Conservation (phyloP, 1,140 invertebrate species). For the Araneus ventricosus region DNA sequence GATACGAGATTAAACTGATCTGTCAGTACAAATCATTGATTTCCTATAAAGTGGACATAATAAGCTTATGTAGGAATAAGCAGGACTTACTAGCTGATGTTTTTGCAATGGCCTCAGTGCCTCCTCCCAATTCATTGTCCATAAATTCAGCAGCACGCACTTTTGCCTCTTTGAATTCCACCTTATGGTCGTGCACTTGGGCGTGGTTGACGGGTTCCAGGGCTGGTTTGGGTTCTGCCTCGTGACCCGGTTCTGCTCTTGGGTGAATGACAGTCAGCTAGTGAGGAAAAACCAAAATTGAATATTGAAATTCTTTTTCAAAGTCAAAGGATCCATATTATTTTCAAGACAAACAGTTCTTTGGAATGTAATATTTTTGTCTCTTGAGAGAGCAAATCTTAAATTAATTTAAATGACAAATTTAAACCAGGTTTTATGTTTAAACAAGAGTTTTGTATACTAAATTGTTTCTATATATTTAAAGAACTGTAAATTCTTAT, state of each 20-base stretch:
- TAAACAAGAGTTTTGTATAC: no score
- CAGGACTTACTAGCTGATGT: conserved; percentile 77
- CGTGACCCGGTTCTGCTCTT: conserved; percentile 74
- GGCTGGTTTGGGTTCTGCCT: conserved; percentile 57
- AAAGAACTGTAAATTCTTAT: no score
- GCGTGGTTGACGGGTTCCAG: conserved; percentile 82
- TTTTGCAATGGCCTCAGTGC: conserved; percentile 76
- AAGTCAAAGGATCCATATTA: no score
- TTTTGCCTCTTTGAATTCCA: conserved; percentile 82
- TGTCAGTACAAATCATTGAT: no score
- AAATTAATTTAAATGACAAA: no score
- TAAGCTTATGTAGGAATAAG: not conserved
- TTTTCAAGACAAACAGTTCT: no score
- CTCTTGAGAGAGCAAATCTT: no score
- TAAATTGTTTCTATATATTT: no score
- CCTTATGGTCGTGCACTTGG: conserved; percentile 84
- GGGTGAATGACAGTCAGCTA: conserved; percentile 90
- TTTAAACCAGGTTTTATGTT: no score
- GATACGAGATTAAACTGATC: no score
- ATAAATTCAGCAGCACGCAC: conserved; percentile 72
- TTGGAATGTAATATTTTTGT: no score
- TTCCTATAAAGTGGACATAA: not conserved
- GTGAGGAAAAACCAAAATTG: conserved; percentile 71
- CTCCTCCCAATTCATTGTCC: conserved; percentile 72
- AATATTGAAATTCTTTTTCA: no score